Conservation (phyloP, 2,888 invertebrate species). For the Chrysolina oricalcia region DNA sequence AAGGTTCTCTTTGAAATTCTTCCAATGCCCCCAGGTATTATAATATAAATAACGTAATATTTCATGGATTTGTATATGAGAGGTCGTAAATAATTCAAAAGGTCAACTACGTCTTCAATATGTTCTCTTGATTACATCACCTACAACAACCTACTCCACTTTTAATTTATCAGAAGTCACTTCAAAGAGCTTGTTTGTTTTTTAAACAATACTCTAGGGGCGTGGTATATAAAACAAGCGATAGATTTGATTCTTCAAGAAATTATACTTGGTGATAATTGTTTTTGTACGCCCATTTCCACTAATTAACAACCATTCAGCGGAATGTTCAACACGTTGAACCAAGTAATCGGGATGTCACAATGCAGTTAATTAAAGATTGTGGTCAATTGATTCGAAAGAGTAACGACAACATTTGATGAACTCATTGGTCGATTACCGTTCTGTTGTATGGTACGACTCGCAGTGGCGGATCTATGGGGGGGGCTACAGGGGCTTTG, state of each 20-base stretch:
- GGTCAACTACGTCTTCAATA: background rate
- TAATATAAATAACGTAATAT: no score
- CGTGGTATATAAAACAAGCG: conserved; percentile 1
- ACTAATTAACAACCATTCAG: conserved; percentile 23
- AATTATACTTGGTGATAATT: conserved; percentile 10
- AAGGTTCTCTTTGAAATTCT: no score
- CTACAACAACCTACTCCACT: background rate
- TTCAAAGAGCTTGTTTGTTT: background rate
- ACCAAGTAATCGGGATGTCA: conserved; percentile 20
- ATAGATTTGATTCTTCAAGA: background rate
- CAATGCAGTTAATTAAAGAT: conserved; percentile 1
- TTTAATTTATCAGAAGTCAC: background rate
- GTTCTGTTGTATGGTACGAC: no score
- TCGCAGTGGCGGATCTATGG: no score
- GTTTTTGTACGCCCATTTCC: conserved; percentile 2
- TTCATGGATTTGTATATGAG: background rate
- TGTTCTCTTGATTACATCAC: background rate
- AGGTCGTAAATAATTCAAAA: background rate
- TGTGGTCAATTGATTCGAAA: conserved; percentile 12
- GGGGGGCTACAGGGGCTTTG: no score
- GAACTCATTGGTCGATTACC: background rate
- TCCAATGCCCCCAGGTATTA: no score
- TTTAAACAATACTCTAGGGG: background rate
- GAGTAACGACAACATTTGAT: background rate
- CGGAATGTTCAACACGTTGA: conserved; percentile 23